Percentiles rank a stretch among this genome's conserved stretches.
phyloP scores from a whole-genome alignment of 2,797 vertebrate genomes.

The Florisuga fusca region DNA sequence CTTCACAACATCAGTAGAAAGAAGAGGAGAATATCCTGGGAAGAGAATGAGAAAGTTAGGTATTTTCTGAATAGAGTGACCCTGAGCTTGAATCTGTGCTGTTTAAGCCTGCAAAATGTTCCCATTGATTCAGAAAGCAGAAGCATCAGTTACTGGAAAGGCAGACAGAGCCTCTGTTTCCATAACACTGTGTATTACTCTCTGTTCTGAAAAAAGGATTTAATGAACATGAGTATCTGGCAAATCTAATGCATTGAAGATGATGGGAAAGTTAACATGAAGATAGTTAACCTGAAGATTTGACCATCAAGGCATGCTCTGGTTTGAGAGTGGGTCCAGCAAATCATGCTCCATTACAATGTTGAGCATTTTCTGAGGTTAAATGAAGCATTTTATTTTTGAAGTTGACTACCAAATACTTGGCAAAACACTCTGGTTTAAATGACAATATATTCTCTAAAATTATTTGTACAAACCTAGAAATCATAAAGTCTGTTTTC shows the following conservation, averaged over 20 bases:
- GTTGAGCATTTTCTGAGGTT: not conserved
- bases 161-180: not conserved
- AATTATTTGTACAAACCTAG: not conserved
- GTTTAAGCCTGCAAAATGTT: not conserved
- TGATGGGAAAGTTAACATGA: not conserved
- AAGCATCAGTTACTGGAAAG: not conserved
- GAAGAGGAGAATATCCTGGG: not conserved
- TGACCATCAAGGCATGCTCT: not conserved
- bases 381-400: not conserved
- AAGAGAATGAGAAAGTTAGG: not conserved
- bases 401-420: not conserved
- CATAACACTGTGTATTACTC: not conserved
- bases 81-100: not conserved
- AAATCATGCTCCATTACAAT: not conserved
- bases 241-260: not conserved
- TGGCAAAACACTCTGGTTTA: not conserved
- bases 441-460: not conserved
- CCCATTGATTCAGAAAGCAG: not conserved
- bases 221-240: not conserved
- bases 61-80: not conserved
- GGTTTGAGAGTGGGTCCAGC: not conserved
- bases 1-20: not conserved
- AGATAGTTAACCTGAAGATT: not conserved
- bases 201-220: not conserved
- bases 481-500: not conserved